Evolutionary conservation across 2,888 invertebrate species (phyloP), one percentile per base, ranked within the genome.

Genomic region (Xanthostigma xanthostigma): DNA sequence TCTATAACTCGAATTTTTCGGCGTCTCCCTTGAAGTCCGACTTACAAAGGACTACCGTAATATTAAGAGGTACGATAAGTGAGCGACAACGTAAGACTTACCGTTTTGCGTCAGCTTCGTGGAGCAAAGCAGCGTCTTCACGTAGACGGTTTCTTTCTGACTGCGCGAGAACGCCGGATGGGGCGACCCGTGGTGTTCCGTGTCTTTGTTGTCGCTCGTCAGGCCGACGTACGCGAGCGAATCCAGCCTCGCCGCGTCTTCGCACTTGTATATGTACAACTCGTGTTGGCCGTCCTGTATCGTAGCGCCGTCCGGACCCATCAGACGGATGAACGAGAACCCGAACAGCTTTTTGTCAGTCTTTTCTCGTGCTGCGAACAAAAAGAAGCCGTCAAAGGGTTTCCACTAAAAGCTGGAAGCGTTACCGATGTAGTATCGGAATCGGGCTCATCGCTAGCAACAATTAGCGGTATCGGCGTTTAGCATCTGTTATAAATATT

Each of bases 71-170:
- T 17, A 17, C 6, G 27, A 27, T 3, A 3, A 27, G 27, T 6
- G 6, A 27, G 6, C 27, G 27, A 27, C 1, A 27, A 27, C 6
- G 27, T 27, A 27, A 27, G 37, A 52, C 65, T 62, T 65, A 85
- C 88, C 85, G 62, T 95, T 95, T 67, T 95, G 95, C 0, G 96
- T 95, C 9, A 95, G 72, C 66, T 96, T 96, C n/a, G 95, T 95
- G 17, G 95, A 95, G 65, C 93, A 94, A 27, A 96, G 71, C 39
- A 90, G 65, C 0, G 94, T 92, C 58, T 78, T 80, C 9, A 95
- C 78, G 40, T 78, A 78, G 51, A 93, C 83, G 11, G 79, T 76
- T 68, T 95, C 95, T 64, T 88, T 89, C 53, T 84, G 79, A 55
- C 89, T 90, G 57, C 85, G 74, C 53, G 82, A 79, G 65, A 88